Conservation (phyloP, 2,888 invertebrate genomes). For the Corythucha ciliata region DNA sequence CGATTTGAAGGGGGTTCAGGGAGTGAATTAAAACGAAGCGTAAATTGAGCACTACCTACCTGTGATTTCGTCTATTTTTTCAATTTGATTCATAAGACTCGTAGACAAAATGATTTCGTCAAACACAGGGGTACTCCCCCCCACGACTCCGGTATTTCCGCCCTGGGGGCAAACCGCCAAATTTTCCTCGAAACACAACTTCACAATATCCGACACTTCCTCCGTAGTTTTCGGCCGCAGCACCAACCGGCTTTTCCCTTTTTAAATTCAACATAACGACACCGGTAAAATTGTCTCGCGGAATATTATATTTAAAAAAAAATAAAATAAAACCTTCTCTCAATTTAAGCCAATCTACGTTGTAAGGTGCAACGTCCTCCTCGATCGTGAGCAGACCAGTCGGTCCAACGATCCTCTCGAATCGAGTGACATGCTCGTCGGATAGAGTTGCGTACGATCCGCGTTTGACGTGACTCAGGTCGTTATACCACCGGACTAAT, state of each 20-base stretch:
- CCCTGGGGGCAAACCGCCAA: constrained; percentile 95
- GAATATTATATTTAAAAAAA: no score
- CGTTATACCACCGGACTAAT: no score
- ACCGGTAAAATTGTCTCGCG: no score
- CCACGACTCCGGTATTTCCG: constrained; percentile 94
- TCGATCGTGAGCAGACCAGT: constrained; percentile 63
- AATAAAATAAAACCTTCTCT: constrained; percentile 59
- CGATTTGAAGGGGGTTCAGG: background rate
- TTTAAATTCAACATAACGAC: no score
- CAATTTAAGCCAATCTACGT: constrained; percentile 80
- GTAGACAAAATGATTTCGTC: constrained; percentile 89
- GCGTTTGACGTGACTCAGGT: constrained; percentile 50
- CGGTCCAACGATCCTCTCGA: constrained; percentile 54
- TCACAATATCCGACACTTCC: constrained; percentile 76
- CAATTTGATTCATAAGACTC: constrained; percentile 70
- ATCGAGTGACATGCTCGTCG: constrained; percentile 53
- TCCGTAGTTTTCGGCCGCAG: constrained; percentile 76
- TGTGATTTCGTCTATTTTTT: constrained; percentile 69
- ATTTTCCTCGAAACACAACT: constrained; percentile 69
- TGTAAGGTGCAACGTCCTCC: constrained; percentile 67
- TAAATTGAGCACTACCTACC: constrained; percentile 51
- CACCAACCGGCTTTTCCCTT: constrained; percentile 57
- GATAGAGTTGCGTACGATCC: constrained; percentile 51
- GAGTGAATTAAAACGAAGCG: background rate
- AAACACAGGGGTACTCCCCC: constrained; percentile 92